phyloP scores from a whole-genome alignment of 2,888 invertebrate genomes.

The Caenorhabditis macrosperma region DNA sequence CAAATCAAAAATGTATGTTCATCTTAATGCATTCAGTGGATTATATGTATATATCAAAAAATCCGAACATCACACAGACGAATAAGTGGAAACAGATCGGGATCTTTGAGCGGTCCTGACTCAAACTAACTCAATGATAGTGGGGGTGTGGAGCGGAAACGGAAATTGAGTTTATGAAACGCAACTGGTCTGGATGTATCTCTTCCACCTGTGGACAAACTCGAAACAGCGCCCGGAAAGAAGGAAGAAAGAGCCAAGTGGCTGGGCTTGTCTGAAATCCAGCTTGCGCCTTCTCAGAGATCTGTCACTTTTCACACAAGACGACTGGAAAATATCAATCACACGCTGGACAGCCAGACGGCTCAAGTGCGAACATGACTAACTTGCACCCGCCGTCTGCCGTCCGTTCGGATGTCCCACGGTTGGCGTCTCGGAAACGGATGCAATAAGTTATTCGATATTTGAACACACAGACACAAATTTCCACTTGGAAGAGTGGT shows the following conservation, averaged over 20 bases:
- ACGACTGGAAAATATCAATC: constrained; percentile 15
- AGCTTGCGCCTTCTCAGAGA: constrained; percentile 28
- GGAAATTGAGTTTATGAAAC: constrained; percentile 6
- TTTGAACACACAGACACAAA: background rate
- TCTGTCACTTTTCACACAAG: constrained; percentile 28
- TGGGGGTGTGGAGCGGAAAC: background rate
- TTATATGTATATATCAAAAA: constrained; percentile 9
- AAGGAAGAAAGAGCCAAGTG: background rate
- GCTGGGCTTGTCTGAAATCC: background rate
- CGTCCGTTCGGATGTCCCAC: constrained; percentile 13
- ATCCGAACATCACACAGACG: background rate
- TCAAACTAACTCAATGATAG: background rate
- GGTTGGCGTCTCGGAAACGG: constrained; percentile 27
- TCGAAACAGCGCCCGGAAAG: no score
- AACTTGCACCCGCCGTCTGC: constrained; percentile 30
- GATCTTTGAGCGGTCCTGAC: background rate
- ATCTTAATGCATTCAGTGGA: constrained; percentile 13
- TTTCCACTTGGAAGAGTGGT: background rate
- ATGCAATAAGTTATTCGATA: constrained; percentile 48
- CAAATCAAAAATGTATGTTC: constrained; percentile 32
- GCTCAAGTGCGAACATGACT: constrained; percentile 24
- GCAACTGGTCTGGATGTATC: background rate
- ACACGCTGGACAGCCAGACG: constrained; percentile 8
- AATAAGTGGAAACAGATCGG: background rate
- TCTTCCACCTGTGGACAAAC: no score